Conservation (phyloP, 2,113 vertebrate species). For the Sterna hirundo region DNA sequence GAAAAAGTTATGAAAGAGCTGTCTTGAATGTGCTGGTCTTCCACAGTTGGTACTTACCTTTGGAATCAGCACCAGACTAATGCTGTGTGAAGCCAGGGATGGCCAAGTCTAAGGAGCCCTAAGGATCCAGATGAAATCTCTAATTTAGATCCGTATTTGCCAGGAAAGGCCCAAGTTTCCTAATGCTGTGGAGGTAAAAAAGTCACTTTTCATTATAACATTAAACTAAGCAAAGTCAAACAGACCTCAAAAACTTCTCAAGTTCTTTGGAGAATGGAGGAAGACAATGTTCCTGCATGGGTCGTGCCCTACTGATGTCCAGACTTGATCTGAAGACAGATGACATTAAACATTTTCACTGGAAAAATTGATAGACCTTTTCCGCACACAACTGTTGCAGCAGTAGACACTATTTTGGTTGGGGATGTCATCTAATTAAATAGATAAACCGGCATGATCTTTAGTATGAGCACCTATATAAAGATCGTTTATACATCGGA, state of each 20-base stretch:
- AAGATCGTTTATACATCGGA: not conserved
- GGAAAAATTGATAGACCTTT: not conserved
- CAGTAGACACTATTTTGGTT: not conserved
- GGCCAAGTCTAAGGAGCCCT: not conserved
- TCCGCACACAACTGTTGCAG: not conserved
- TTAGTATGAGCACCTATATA: not conserved
- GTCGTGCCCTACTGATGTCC: not conserved
- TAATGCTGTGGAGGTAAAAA: not conserved
- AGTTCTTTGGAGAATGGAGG: not conserved
- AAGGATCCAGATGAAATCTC: not conserved
- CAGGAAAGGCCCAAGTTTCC: not conserved
- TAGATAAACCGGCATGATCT: not conserved
- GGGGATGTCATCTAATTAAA: not conserved
- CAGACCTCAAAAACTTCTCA: not conserved
- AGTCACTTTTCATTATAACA: not conserved
- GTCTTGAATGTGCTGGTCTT: not conserved
- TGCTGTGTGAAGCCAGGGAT: not conserved
- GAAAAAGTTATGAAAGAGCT: not conserved
- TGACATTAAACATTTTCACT: not conserved
- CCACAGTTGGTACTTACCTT: not conserved
- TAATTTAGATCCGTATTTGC: not conserved
- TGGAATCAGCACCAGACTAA: not conserved
- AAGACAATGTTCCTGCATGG: not conserved
- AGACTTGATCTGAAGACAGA: not conserved
- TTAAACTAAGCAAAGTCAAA: not conserved